These are phyloP conservation scores for Drosophila athabasca DNA, from an alignment of 1,140 invertebrate species.

Conservation along the genomic window DNA sequence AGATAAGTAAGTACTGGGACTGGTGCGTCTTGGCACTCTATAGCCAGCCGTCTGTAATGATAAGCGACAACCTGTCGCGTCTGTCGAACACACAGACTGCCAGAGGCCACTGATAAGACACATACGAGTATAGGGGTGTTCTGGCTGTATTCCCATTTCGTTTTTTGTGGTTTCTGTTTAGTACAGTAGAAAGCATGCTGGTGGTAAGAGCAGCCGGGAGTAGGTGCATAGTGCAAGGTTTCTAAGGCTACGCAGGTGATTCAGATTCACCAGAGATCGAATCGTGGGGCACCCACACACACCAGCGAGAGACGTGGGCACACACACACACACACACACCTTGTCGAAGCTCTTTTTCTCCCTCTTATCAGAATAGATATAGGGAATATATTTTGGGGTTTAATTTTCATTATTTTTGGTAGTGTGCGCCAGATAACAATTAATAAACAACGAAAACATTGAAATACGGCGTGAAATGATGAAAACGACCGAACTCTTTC, in stretches of 20 bases:
- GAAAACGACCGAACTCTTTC: too few relatives aligned
- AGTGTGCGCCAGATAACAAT: conserved; percentile 18
- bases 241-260: conserved; percentile 26
- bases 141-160: conserved; percentile 37
- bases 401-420: conserved; percentile 1
- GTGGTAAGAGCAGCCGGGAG: conserved; percentile 60
- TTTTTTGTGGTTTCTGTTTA: conserved; percentile 32
- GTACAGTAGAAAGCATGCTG: conserved; percentile 57
- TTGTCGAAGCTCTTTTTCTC: not conserved
- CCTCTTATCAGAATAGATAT: conserved; percentile 54
- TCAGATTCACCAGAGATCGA: conserved; percentile 23
- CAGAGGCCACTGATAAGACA: conserved; percentile 44
- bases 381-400: conserved; percentile 52
- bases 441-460: conserved; percentile 30
- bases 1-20: conserved; percentile 17
- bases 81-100: conserved; percentile 12
- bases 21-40: not conserved
- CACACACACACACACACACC: too few relatives aligned
- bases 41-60: conserved; percentile 13
- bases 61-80: conserved; percentile 21
- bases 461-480: too few relatives aligned
- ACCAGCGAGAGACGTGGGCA: too few relatives aligned
- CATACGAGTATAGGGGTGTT: not conserved
- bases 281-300: too few relatives aligned
- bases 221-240: not conserved